Evolutionary conservation across 2,888 invertebrate species (phyloP).

Genomic region (Caenorhabditis sp.): DNA sequence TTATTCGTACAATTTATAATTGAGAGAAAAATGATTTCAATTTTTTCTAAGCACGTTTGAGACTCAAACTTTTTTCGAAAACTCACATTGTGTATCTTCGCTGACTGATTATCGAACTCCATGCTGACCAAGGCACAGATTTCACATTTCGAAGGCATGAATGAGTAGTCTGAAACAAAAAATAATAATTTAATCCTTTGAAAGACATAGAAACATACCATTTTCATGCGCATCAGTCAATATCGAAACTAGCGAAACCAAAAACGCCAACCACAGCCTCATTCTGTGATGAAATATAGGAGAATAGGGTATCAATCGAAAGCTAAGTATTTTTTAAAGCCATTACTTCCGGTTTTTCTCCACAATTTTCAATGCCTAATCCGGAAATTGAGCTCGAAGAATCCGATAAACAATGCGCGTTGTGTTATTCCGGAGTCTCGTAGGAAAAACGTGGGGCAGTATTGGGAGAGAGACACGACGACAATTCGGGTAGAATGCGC

Average conservation of each 20-base stretch:
- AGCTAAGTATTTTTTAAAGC: background rate
- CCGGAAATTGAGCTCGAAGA: slow-evolving; percentile 7
- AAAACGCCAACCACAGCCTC: background rate
- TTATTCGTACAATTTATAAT: too few relatives aligned
- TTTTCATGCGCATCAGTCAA: background rate
- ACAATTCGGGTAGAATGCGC: background rate
- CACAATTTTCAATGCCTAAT: background rate
- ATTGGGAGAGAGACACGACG: too few relatives aligned
- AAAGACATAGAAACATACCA: slow-evolving; percentile 10
- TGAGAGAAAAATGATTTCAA: too few relatives aligned
- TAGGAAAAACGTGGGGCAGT: background rate
- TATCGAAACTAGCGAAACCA: background rate
- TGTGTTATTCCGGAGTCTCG: slow-evolving; percentile 1
- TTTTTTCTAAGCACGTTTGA: too few relatives aligned
- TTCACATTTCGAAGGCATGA: slow-evolving; percentile 64
- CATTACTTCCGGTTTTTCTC: slow-evolving; percentile 2
- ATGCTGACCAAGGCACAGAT: slow-evolving; percentile 45
- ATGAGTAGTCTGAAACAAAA: slow-evolving; percentile 30
- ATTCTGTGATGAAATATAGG: background rate
- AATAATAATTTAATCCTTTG: too few relatives aligned
- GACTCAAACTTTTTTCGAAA: background rate
- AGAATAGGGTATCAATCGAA: background rate
- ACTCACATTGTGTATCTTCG: slow-evolving; percentile 32
- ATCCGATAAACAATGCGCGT: background rate
- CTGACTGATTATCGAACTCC: slow-evolving; percentile 21